phyloP scores from a whole-genome alignment of 1,140 invertebrate genomes.

The Musca vetustissima region DNA sequence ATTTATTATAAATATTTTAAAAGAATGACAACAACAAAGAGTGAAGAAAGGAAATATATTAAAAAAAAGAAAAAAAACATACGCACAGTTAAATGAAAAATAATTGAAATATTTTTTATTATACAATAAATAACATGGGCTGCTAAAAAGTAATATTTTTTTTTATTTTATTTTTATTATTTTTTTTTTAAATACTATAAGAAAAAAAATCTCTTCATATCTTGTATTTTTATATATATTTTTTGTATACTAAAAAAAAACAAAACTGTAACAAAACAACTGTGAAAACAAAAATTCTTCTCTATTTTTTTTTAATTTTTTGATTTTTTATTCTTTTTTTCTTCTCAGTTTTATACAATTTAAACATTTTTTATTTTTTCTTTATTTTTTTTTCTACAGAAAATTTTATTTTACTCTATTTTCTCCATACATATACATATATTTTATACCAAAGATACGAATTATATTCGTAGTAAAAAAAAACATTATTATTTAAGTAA shows the following conservation, averaged over 20 bases:
- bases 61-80: conserved; percentile 12
- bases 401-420: not conserved
- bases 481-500: conserved; percentile 17
- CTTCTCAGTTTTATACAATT: conserved; percentile 18
- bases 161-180: too few relatives aligned
- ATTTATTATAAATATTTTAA: too few relatives aligned
- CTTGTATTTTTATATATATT: conserved; percentile 4
- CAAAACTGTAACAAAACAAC: too few relatives aligned
- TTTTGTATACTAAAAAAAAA: not conserved
- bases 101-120: not conserved
- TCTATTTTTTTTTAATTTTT: not conserved
- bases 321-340: too few relatives aligned
- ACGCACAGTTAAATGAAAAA: conserved; percentile 5
- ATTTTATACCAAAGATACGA: conserved; percentile 28
- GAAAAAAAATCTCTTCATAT: too few relatives aligned
- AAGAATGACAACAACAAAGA: not conserved
- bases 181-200: too few relatives aligned
- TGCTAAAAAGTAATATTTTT: too few relatives aligned
- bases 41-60: not conserved
- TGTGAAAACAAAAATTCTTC: not conserved
- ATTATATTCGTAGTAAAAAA: conserved; percentile 23
- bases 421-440: too few relatives aligned
- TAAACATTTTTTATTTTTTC: not conserved
- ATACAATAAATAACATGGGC: not conserved
- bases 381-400: conserved; percentile 2